These are phyloP conservation scores for Petrocephalus schoutedeni DNA, from an alignment of 2,797 vertebrate species.

Conservation along the genomic window DNA sequence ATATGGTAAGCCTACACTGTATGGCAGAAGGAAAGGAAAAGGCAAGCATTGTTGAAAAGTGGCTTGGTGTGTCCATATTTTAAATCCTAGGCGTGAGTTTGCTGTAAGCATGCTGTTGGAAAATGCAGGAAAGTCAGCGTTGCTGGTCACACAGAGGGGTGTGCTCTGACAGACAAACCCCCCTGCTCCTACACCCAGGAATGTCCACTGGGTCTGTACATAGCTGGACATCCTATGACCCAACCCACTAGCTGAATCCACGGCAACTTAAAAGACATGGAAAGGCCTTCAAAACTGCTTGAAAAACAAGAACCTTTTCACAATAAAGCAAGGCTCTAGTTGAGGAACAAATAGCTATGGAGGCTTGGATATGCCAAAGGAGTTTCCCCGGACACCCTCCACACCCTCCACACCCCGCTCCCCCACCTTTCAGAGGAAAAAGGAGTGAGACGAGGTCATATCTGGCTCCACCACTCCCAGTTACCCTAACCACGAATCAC, in stretches of 20 bases:
- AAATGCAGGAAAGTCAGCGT: neutral
- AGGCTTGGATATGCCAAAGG: neutral
- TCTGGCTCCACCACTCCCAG: neutral
- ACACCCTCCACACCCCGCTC: neutral
- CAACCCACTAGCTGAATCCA: neutral
- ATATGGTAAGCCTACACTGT: neutral
- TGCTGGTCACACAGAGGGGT: conserved; percentile 35
- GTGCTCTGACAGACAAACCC: conserved; percentile 32
- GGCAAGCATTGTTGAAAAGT: neutral
- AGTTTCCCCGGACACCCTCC: neutral
- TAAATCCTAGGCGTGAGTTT: neutral
- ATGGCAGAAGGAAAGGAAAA: too few relatives aligned
- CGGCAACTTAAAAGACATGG: neutral
- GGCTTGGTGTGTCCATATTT: neutral
- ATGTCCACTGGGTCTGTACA: neutral
- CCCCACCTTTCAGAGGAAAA: neutral
- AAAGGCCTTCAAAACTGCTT: neutral
- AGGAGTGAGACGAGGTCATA: neutral
- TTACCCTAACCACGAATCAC: conserved; percentile 8
- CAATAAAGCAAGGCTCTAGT: neutral
- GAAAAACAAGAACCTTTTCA: neutral
- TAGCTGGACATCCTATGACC: neutral
- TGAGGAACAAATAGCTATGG: neutral
- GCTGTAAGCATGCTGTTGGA: neutral
- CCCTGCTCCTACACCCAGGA: neutral